Percentiles rank a stretch among this genome's conserved stretches.
Conservation (phyloP, 1,140 invertebrate genomes). For the Drosophila ironensis region DNA sequence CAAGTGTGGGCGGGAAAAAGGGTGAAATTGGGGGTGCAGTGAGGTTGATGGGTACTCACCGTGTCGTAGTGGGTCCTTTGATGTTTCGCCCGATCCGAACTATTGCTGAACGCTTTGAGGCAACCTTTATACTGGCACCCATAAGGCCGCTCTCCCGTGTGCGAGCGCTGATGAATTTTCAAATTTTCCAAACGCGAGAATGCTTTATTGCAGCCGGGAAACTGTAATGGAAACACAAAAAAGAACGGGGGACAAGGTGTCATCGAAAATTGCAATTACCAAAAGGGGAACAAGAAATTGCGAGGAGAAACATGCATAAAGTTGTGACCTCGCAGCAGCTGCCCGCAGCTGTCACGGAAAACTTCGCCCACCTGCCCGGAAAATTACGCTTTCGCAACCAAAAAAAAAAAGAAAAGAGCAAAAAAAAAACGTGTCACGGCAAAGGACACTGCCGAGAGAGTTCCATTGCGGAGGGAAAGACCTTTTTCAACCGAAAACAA, state of each 20-base stretch:
- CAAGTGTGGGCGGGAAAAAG: neutral
- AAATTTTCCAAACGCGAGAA: slow-evolving; percentile 97
- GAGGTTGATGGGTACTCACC: slow-evolving; percentile 84
- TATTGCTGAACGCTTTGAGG: slow-evolving; percentile 97
- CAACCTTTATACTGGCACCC: slow-evolving; percentile 93
- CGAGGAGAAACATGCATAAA: slow-evolving; percentile 27
- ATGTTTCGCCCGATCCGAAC: slow-evolving; percentile 97
- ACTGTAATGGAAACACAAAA: slow-evolving; percentile 85
- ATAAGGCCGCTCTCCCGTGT: slow-evolving; percentile 94
- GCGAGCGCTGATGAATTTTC: slow-evolving; percentile 97
- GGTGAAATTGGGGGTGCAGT: neutral
- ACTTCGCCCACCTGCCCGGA: slow-evolving; percentile 14
- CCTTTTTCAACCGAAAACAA: slow-evolving; percentile 18
- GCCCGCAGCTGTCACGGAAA: slow-evolving; percentile 36
- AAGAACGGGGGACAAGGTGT: slow-evolving; percentile 13
- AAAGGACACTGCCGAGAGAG: slow-evolving; percentile 1
- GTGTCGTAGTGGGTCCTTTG: slow-evolving; percentile 98
- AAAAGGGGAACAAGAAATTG: slow-evolving; percentile 1
- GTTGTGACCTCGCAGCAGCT: slow-evolving; percentile 43
- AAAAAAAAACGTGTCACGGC: slow-evolving; percentile 37
- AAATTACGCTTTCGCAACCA: slow-evolving; percentile 45
- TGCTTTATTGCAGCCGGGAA: slow-evolving; percentile 94
- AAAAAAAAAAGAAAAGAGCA: too few relatives aligned
- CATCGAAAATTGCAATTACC: slow-evolving; percentile 57
- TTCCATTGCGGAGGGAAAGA: neutral